Evolutionary conservation across 2,888 invertebrate genomes (phyloP).

Genomic region (Stenurella melanura): DNA sequence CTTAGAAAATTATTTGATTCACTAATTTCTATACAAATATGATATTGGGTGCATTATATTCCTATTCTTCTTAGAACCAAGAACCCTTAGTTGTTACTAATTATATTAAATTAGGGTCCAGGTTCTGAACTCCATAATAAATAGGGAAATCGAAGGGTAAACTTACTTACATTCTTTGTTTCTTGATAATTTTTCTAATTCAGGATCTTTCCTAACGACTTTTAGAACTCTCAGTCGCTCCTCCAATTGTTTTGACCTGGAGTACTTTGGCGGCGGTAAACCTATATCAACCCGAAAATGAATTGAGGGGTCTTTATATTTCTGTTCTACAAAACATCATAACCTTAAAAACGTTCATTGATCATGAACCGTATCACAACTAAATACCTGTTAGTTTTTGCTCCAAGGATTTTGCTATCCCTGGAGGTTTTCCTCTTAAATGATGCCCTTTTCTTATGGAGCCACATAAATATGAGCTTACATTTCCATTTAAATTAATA

Average conservation of each 20-base stretch:
- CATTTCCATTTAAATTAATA: constrained; percentile 55
- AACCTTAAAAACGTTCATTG: constrained; percentile 2
- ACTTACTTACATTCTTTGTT: constrained; percentile 76
- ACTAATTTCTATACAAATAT: no score
- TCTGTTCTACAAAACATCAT: constrained; percentile 70
- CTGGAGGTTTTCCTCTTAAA: constrained; percentile 83
- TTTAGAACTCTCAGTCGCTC: constrained; percentile 77
- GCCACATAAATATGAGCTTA: constrained; percentile 50
- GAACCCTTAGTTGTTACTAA: no score
- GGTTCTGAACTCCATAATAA: no score
- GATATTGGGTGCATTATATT: no score
- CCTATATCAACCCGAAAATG: constrained; percentile 81
- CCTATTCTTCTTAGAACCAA: no score
- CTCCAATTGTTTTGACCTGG: constrained; percentile 71
- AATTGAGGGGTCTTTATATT: constrained; percentile 76
- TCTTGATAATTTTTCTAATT: constrained; percentile 80
- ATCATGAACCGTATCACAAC: not conserved
- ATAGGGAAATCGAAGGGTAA: not conserved
- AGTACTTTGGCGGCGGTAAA: constrained; percentile 72
- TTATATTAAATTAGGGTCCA: no score
- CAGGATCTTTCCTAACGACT: constrained; percentile 74
- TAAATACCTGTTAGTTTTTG: constrained; percentile 80
- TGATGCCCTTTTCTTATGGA: constrained; percentile 75
- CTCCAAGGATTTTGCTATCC: constrained; percentile 79
- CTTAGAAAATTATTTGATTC: no score